Evolutionary conservation across 1,140 invertebrate species (phyloP), one percentile per base, ranked within the genome.

Genomic region (Micrasema longulum): DNA sequence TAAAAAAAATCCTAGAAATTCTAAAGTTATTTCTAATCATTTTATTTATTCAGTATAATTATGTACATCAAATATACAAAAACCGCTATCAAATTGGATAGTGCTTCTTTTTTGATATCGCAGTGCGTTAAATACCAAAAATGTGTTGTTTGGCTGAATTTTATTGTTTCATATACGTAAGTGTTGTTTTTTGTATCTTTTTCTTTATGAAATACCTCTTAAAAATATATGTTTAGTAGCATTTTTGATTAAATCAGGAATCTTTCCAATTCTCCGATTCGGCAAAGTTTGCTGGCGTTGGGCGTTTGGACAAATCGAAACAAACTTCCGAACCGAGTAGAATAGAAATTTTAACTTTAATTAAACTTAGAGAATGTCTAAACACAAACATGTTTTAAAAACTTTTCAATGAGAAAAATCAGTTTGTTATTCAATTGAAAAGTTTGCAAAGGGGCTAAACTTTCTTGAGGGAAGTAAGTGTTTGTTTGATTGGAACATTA

Each of bases 371-470:
- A 38, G 31, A 31, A 57, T 57, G 53, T 57, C 53, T 57, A 16
- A 38, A 57, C 48, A 52, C 12, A 52, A 52, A 52, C 53, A 35
- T 38, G 31, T 57, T 57, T 57, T 57, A 11, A n/a, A 16, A 57
- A 57, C 26, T 57, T 57, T 35, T 57, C 23, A 57, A 38, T 57
- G 26, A 57, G 53, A 57, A 57, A 57, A 57, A 57, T 38, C 31
- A 38, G 53, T 57, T 57, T 57, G 53, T 36, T 57, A 57, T 36
- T 57, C 26, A 57, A 57, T 57, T 57, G 53, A 35, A 57, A 57
- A 35, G 53, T 57, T 57, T 18, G 48, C 20, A 20, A 12, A 57
- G 26, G 26, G 53, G 31, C 6, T 10, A 36, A 36, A 36, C 11
- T 57, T 57, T 38, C 14, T 18, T 57, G 14, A 35, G 53, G n/a